Conservation (phyloP, 2,888 invertebrate species). For the Atherix ibis region DNA sequence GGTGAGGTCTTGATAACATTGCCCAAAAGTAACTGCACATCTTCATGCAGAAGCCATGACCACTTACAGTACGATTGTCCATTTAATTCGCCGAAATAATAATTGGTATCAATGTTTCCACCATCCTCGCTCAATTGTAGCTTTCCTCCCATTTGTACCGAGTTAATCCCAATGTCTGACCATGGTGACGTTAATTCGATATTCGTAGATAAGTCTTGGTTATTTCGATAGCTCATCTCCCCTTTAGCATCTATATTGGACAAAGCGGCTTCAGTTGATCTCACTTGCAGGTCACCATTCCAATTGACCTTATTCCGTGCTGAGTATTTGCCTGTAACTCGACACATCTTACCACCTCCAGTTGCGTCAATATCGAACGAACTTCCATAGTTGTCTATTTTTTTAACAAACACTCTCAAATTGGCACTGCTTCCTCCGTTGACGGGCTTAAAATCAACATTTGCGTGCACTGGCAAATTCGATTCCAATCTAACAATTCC, state of each 20-base stretch:
- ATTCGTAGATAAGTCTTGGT: constrained; percentile 17
- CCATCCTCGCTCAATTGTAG: constrained; percentile 18
- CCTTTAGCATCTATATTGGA: constrained; percentile 24
- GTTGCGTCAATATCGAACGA: constrained; percentile 25
- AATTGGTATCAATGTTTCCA: constrained; percentile 26
- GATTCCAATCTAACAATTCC: constrained; percentile 31
- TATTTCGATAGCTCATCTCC: constrained; percentile 16
- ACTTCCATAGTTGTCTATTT: constrained; percentile 19
- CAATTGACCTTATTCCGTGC: constrained; percentile 28
- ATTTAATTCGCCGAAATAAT: constrained; percentile 31
- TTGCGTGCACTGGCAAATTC: constrained; percentile 29
- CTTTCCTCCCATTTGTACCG: constrained; percentile 21
- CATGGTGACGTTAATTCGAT: constrained; percentile 27
- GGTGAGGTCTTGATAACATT: no score
- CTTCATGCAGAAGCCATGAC: constrained; percentile 37
- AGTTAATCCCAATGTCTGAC: constrained; percentile 26
- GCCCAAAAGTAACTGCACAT: constrained; percentile 37
- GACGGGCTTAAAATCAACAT: constrained; percentile 32
- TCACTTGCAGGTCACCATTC: constrained; percentile 28
- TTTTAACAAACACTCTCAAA: no score
- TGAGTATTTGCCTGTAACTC: constrained; percentile 29
- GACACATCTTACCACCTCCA: constrained; percentile 33
- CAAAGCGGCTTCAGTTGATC: constrained; percentile 25
- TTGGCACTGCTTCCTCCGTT: constrained; percentile 24
- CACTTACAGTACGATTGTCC: constrained; percentile 35